phyloP scores from a whole-genome alignment of 2,113 vertebrate genomes.

The Campylomormyrus tamandua region DNA sequence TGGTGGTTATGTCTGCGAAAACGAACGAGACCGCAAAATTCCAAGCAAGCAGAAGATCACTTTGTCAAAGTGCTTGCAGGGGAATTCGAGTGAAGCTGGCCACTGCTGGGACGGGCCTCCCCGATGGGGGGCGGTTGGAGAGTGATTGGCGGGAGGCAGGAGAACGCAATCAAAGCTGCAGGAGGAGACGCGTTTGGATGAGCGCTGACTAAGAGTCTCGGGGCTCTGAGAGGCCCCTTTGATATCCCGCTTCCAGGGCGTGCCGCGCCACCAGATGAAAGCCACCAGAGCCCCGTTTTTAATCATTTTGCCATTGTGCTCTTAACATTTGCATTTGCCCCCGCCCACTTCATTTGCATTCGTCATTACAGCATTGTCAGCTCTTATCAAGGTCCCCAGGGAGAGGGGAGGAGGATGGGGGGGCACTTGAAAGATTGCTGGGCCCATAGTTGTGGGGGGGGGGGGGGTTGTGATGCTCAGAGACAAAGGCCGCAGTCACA shows the following conservation, averaged over 20 bases:
- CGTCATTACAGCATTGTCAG: slow-evolving; percentile 58
- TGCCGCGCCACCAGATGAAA: slow-evolving; percentile 43
- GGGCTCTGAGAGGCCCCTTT: slow-evolving; percentile 32
- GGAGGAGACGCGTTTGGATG: slow-evolving; percentile 34
- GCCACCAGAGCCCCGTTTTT: slow-evolving; percentile 42
- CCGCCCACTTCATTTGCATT: slow-evolving; percentile 54
- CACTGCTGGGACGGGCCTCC: slow-evolving; percentile 25
- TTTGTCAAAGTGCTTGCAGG: slow-evolving; percentile 27
- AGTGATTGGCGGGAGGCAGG: slow-evolving; percentile 21
- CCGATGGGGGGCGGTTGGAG: neutral
- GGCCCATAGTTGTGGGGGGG: slow-evolving; percentile 38
- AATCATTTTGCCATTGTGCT: slow-evolving; percentile 58
- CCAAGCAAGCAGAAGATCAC: neutral
- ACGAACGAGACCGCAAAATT: neutral
- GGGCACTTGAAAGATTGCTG: neutral
- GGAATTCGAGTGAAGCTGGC: slow-evolving; percentile 31
- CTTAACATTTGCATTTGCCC: slow-evolving; percentile 50
- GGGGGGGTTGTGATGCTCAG: slow-evolving; percentile 38
- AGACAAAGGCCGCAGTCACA: slow-evolving; percentile 56
- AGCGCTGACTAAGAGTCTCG: slow-evolving; percentile 28
- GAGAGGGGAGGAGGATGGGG: slow-evolving; percentile 18
- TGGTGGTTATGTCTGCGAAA: neutral
- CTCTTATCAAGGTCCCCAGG: slow-evolving; percentile 42
- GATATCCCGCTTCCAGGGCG: slow-evolving; percentile 37
- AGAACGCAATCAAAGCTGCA: slow-evolving; percentile 44